Conservation (phyloP, 2,113 vertebrate genomes). For the Calcarius ornatus region DNA sequence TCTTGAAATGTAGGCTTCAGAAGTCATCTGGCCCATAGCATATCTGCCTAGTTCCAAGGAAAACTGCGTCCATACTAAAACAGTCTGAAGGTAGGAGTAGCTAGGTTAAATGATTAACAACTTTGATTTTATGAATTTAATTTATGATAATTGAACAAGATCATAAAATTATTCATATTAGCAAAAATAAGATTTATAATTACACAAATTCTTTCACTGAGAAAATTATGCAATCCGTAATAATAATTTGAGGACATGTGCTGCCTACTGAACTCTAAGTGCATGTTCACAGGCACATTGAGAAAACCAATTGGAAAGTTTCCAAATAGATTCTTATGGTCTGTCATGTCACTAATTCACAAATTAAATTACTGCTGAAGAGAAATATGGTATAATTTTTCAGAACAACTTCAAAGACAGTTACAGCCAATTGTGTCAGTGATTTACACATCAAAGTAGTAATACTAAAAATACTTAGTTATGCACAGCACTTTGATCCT, state of each 20-base stretch:
- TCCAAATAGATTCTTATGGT: slow-evolving; percentile 38
- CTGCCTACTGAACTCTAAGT: not conserved
- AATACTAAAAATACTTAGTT: slow-evolving; percentile 44
- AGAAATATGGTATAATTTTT: slow-evolving; percentile 17
- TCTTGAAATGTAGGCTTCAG: not conserved
- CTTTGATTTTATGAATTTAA: not conserved
- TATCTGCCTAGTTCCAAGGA: not conserved
- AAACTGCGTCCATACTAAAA: not conserved
- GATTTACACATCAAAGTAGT: slow-evolving; percentile 46
- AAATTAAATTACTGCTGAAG: slow-evolving; percentile 40
- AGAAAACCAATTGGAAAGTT: slow-evolving; percentile 17
- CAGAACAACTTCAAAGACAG: slow-evolving; percentile 51
- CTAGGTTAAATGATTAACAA: not conserved
- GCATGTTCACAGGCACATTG: not conserved
- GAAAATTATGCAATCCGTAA: slow-evolving; percentile 11
- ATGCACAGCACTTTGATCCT: not conserved
- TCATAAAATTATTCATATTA: not conserved
- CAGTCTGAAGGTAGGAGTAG: not conserved
- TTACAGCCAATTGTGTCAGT: slow-evolving; percentile 20
- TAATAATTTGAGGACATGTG: slow-evolving; percentile 12
- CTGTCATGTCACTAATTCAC: slow-evolving; percentile 37
- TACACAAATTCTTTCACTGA: not conserved
- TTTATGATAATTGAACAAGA: not conserved
- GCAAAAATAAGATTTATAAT: slow-evolving; percentile 5
- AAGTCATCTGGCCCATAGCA: not conserved